Evolutionary conservation across 1,140 invertebrate species (phyloP), one percentile per base, ranked within the genome.

Genomic region (Chelonus insularis): DNA sequence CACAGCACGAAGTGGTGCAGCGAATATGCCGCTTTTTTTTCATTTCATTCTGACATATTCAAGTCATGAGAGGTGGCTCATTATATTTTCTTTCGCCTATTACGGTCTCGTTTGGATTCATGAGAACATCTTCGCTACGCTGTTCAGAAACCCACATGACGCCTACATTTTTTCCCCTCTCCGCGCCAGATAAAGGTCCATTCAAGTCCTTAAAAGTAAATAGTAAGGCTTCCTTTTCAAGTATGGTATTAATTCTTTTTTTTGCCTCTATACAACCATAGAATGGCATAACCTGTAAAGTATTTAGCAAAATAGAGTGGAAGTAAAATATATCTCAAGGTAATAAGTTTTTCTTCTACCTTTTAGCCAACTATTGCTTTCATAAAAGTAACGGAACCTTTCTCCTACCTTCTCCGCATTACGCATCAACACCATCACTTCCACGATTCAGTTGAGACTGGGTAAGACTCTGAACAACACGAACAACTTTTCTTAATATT

Each of bases 81-180:
- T 54, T 54, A 57, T 32, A 55, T 66, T 62, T 16, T 52, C 47
- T 58, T 51, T 57, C n/a, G 21, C 43, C 51, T 47, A 55, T 48
- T 20, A 34, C 48, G 16, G 50, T 43, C 14, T 8, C 51, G 21
- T 36, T 43, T 9, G 48, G 48, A 48, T 52, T 52, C 23, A 23
- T 29, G 12, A 2, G 36, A 7, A 0, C 14, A n/a, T n/a, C 16
- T 37, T 21, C 7, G 6, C 29, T 11, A 7, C 23, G 36, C n/a
- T 29, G n/a, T 0, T 36, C 12, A n/a, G 12, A 12, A 9, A 21
- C 16, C 12, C 18, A 2, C 4, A 11, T 48, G 14, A 25, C 43
- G 8, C 32, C 14, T 16, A 36, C 25, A 43, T 29, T 25, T 18
- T 20, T 4, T 51, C 36, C 25, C 41, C 47, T 57, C 1, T 1